Percentiles rank a stretch among this genome's conserved stretches.
These are phyloP conservation scores for Spea bombifrons DNA, from an alignment of 2,113 vertebrate species.

Conservation along the genomic window DNA sequence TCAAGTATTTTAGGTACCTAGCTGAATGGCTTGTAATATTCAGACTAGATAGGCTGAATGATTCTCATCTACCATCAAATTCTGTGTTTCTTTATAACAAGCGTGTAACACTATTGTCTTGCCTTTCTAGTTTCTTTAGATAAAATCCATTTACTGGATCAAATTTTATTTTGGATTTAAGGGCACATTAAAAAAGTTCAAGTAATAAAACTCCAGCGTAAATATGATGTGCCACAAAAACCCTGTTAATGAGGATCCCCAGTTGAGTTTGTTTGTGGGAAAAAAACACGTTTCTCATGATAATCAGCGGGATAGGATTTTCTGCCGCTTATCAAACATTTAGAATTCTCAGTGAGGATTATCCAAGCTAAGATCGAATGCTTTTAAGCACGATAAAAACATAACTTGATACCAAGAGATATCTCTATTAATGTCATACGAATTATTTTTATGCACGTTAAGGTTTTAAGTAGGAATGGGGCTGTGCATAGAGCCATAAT, in stretches of 20 bases:
- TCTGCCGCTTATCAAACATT: constrained; percentile 40
- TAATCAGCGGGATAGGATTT: constrained; percentile 50
- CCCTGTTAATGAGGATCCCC: constrained; percentile 32
- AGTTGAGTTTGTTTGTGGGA: constrained; percentile 25
- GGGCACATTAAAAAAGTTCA: constrained; percentile 16
- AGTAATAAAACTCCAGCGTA: constrained; percentile 10
- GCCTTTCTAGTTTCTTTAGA: no score
- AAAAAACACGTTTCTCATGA: constrained; percentile 16
- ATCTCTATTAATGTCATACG: no score
- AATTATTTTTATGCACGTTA: no score
- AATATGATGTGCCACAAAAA: constrained; percentile 26
- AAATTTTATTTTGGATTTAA: constrained; percentile 9
- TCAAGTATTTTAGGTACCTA: no score
- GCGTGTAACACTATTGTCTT: no score
- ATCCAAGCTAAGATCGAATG: constrained; percentile 36
- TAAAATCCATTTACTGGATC: neutral
- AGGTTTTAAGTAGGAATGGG: no score
- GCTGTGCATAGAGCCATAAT: no score
- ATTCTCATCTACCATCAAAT: no score
- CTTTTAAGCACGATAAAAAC: constrained; percentile 44
- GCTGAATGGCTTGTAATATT: no score
- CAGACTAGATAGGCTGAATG: no score
- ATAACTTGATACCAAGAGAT: no score
- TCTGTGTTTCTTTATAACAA: no score
- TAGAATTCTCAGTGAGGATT: constrained; percentile 31